phyloP scores from a whole-genome alignment of 2,888 invertebrate genomes.

The Dione juno region DNA sequence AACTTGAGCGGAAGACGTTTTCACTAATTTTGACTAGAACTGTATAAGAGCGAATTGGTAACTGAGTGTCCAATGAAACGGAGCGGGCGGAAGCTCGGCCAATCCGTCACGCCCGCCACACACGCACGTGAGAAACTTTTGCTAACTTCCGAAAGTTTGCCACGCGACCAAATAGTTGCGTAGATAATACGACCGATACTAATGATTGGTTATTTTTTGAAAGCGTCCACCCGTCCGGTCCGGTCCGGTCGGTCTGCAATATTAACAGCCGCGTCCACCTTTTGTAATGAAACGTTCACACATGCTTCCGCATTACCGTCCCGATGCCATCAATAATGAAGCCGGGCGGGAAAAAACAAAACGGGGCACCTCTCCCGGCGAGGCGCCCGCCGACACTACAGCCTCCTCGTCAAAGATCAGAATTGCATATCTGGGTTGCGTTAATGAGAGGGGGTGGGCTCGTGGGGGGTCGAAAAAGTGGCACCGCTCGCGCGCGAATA shows the following conservation, averaged over 20 bases:
- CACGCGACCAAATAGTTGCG: slow-evolving; percentile 64
- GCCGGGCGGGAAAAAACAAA: slow-evolving; percentile 84
- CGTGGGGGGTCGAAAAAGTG: slow-evolving; percentile 82
- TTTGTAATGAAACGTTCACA: slow-evolving; percentile 84
- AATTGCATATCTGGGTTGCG: slow-evolving; percentile 87
- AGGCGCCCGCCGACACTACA: slow-evolving; percentile 83
- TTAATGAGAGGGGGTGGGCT: slow-evolving; percentile 83
- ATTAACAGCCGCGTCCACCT: slow-evolving; percentile 83
- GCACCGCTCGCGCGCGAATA: slow-evolving; percentile 86
- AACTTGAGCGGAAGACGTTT: slow-evolving; percentile 58
- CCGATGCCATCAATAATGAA: slow-evolving; percentile 84
- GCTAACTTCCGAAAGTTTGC: slow-evolving; percentile 70
- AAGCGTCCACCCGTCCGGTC: slow-evolving; percentile 81
- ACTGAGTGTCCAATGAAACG: slow-evolving; percentile 50
- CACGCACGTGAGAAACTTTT: slow-evolving; percentile 75
- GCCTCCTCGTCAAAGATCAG: slow-evolving; percentile 86
- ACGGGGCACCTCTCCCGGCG: slow-evolving; percentile 81
- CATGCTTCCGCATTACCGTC: slow-evolving; percentile 84
- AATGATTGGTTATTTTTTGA: slow-evolving; percentile 64
- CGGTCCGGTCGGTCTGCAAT: slow-evolving; percentile 82
- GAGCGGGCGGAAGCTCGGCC: slow-evolving; percentile 60
- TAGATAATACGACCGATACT: slow-evolving; percentile 49
- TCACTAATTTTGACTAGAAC: slow-evolving; percentile 56
- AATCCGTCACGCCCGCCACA: slow-evolving; percentile 67
- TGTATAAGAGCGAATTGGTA: slow-evolving; percentile 48